Percentiles rank a stretch among this genome's conserved stretches.
Conservation (phyloP, 2,113 vertebrate genomes). For the Nanorana parkeri region DNA sequence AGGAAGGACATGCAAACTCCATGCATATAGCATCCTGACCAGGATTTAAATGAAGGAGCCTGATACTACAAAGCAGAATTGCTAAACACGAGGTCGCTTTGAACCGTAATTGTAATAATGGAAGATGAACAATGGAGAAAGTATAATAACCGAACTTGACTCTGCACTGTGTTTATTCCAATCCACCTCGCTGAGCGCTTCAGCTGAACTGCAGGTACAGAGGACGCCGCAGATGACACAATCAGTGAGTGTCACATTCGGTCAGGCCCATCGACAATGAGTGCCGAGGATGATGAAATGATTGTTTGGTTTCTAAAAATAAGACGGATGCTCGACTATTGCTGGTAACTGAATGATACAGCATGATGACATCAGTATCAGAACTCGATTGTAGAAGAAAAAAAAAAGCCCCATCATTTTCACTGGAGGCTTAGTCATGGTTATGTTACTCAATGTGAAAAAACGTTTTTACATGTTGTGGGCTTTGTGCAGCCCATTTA, state of each 20-base stretch:
- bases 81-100: too few species aligned
- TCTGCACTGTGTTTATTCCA: too few species aligned
- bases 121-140: too few species aligned
- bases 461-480: neutral
- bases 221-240: constrained; percentile 5
- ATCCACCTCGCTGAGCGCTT: too few species aligned
- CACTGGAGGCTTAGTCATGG: constrained; percentile 31
- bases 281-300: constrained; percentile 35
- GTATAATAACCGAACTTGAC: too few species aligned
- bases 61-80: too few species aligned
- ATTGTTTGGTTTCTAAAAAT: constrained; percentile 47
- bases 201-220: too few species aligned
- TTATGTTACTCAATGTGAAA: constrained; percentile 33
- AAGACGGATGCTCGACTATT: constrained; percentile 27
- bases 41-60: too few species aligned
- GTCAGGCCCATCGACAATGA: constrained; percentile 20
- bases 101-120: too few species aligned
- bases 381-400: constrained; percentile 6
- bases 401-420: constrained; percentile 22
- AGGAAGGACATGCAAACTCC: too few species aligned
- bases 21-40: too few species aligned
- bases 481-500: neutral
- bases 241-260: constrained; percentile 19
- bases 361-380: constrained; percentile 35
- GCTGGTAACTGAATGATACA: constrained; percentile 16